Evolutionary conservation across 2,113 vertebrate species (phyloP), one percentile per base, ranked within the genome.

Genomic region (Xiphorhynchus elegans): DNA sequence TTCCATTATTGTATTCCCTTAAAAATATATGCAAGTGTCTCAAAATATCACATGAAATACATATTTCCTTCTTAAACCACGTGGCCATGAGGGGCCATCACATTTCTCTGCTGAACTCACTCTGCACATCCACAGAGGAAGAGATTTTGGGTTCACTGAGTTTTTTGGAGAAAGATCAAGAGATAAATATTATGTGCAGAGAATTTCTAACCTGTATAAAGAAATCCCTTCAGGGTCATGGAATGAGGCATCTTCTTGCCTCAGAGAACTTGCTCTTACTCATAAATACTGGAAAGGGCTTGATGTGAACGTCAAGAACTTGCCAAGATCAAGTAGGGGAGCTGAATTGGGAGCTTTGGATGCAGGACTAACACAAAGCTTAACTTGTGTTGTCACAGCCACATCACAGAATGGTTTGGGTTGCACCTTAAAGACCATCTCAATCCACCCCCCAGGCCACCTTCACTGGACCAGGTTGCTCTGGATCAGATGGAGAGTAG

Each of bases 11-110:
- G 3, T 33, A 10, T 53, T 37, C 20, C 62, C 25, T 19, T 20
- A 2, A 35, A 33, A 60, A 14, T 2, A 12, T 13, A 35, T 15
- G 7, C 24, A 59, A 53, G 3, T 7, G 1, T 9, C n/a, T 9
- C 26, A 23, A 67, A 75, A 44, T 4, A 19, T 21, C 35, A 24
- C 3, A 44, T 50, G 18, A 81, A 74, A 78, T 56, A 3, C 6
- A 1, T 3, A 25, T 42, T 81, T 56, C 9, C 67, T 56, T 63
- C 35, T 49, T 33, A 85, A 87, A 42, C 17, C 37, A 37, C 17
- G 4, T 1, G 11, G 46, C 37, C 44, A 14, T 2, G 3, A 89
- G 19, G 13, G 40, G 25, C 31, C 31, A 56, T 37, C 63, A 56
- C 46, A 18, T 7, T 20, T 52, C 50, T 66, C 64, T 78, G 46